Evolutionary conservation across 2,888 invertebrate species (phyloP).

Genomic region (Phrixothrix hirtus): DNA sequence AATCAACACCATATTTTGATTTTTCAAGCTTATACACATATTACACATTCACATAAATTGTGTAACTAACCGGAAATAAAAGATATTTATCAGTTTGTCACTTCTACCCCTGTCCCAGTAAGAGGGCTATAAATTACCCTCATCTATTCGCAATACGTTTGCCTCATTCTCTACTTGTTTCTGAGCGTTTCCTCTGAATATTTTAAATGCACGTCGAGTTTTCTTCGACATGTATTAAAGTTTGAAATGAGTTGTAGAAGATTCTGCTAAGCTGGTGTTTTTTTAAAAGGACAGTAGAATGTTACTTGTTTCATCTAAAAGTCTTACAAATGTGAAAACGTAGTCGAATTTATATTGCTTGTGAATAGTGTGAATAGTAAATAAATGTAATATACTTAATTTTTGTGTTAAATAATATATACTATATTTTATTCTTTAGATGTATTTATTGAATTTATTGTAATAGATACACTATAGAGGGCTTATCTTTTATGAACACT

Average conservation of each 20-base stretch:
- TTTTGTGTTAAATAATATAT: too few species aligned
- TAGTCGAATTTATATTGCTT: neutral
- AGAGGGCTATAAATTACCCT: slow-evolving; percentile 34
- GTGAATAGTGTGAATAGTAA: too few species aligned
- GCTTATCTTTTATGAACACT: too few species aligned
- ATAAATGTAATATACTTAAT: too few species aligned
- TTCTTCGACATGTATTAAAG: slow-evolving; percentile 24
- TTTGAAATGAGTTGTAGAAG: slow-evolving; percentile 22
- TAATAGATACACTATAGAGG: too few species aligned
- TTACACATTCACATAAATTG: slow-evolving; percentile 17
- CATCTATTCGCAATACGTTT: slow-evolving; percentile 33
- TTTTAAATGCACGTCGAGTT: slow-evolving; percentile 28
- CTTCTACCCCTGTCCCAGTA: slow-evolving; percentile 35
- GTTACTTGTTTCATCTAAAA: neutral
- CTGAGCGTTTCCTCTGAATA: slow-evolving; percentile 30
- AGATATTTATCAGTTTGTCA: slow-evolving; percentile 38
- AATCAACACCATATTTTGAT: neutral
- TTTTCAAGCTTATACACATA: neutral
- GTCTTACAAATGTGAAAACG: neutral
- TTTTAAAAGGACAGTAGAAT: neutral
- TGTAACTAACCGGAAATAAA: slow-evolving; percentile 34
- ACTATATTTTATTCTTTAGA: too few species aligned
- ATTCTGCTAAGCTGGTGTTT: slow-evolving; percentile 4
- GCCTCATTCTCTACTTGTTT: slow-evolving; percentile 29
- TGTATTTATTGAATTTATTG: too few species aligned